Percentiles rank a stretch among this genome's conserved stretches.
Conservation (phyloP, 2,113 vertebrate genomes). For the Thunnus thynnus region DNA sequence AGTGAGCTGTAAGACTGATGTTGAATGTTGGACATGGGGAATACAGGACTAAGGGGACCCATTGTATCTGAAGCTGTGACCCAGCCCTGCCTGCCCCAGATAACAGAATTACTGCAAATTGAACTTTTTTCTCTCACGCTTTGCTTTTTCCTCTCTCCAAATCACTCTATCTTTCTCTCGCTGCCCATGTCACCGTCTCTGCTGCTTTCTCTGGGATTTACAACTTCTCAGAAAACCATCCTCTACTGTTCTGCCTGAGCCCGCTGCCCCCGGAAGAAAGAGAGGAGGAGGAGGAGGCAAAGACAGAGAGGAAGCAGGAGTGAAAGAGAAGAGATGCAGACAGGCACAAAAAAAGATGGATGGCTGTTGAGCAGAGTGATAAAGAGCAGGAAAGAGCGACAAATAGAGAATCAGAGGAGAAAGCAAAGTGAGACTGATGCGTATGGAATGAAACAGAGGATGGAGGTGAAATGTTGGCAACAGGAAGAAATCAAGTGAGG, state of each 20-base stretch:
- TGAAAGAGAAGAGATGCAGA: slow-evolving; percentile 4
- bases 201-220: slow-evolving; percentile 62
- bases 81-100: slow-evolving; percentile 74
- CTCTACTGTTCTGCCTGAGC: slow-evolving; percentile 37
- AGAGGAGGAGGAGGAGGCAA: not conserved
- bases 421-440: slow-evolving; percentile 50
- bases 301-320: slow-evolving; percentile 26
- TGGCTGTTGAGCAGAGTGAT: slow-evolving; percentile 30
- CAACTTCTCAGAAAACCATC: slow-evolving; percentile 53
- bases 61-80: slow-evolving; percentile 70
- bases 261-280: slow-evolving; percentile 23
- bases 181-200: slow-evolving; percentile 38
- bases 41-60: slow-evolving; percentile 34
- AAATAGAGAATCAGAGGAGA: slow-evolving; percentile 19
- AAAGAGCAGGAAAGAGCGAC: slow-evolving; percentile 43
- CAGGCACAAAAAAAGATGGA: slow-evolving; percentile 27
- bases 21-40: slow-evolving; percentile 49
- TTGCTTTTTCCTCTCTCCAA: slow-evolving; percentile 44
- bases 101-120: slow-evolving; percentile 86
- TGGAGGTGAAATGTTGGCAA: slow-evolving; percentile 34
- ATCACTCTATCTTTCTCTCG: slow-evolving; percentile 47
- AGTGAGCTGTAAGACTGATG: slow-evolving; percentile 35
- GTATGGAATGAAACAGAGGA: slow-evolving; percentile 23
- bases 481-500: slow-evolving; percentile 36
- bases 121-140: slow-evolving; percentile 72